These are phyloP conservation scores for Xiphydria camelus DNA, from an alignment of 2,888 invertebrate species.

Conservation along the genomic window DNA sequence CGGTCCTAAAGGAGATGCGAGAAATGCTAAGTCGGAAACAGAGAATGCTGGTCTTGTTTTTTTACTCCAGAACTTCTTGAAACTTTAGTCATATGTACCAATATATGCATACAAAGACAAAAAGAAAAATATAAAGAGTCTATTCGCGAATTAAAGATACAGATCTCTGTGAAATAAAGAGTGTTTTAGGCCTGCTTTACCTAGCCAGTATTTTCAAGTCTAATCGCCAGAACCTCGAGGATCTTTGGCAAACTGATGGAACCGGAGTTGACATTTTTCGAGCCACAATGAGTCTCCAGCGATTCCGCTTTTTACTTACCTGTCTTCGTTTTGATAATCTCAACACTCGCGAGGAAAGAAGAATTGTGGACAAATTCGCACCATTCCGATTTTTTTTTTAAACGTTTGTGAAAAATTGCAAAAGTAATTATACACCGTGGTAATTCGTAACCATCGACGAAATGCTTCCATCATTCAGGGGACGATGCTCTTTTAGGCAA, in stretches of 20 bases:
- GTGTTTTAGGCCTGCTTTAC: slow-evolving; percentile 19
- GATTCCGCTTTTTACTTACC: no score
- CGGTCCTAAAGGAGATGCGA: no score
- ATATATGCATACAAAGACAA: no score
- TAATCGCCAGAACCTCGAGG: slow-evolving; percentile 3
- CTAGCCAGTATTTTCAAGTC: slow-evolving; percentile 11
- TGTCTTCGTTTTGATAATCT: slow-evolving; percentile 4
- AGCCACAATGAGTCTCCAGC: not conserved
- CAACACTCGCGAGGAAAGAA: not conserved
- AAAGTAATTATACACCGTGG: slow-evolving; percentile 10
- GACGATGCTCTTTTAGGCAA: slow-evolving; percentile 13
- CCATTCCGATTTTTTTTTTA: slow-evolving; percentile 5
- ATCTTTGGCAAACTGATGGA: slow-evolving; percentile 2
- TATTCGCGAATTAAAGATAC: not conserved
- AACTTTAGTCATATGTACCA: no score
- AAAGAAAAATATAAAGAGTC: not conserved
- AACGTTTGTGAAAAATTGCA: slow-evolving; percentile 14
- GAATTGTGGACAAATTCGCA: slow-evolving; percentile 1
- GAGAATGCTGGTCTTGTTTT: no score
- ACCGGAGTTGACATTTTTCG: slow-evolving; percentile 5
- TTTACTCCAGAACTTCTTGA: no score
- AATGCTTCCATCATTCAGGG: slow-evolving; percentile 16
- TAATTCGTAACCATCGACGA: slow-evolving; percentile 16
- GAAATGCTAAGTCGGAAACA: not conserved
- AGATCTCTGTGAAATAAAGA: slow-evolving; percentile 17